Evolutionary conservation across 2,113 vertebrate species (phyloP), one percentile per base, ranked within the genome.

Genomic region (Podiceps cristatus): DNA sequence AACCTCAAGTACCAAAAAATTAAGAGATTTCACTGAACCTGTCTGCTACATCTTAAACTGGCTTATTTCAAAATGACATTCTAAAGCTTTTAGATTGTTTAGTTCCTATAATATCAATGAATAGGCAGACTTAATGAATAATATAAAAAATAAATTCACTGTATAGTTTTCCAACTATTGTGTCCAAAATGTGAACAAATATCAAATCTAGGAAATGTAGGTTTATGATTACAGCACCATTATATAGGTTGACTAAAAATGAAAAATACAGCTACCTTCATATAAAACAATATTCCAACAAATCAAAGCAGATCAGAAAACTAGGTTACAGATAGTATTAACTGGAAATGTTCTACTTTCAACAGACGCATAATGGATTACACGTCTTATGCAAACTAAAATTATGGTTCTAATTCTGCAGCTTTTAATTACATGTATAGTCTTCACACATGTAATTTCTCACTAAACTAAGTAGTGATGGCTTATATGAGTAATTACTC

Each of bases 321-420:
- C 67, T 67, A 55, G 85, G 82, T 93, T 93, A 80, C 63, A 83
- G 85, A 59, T 77, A 90, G 23, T 64, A 69, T 66, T 94, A 86
- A 74, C 58, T 88, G 80, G 71, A 87, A 90, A 52, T 77, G 63
- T 66, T 92, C 45, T 92, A 9, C 67, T 90, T 86, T 53, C 72
- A 73, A 50, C 78, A 79, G 63, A 37, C 0, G 0, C 37, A 10
- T 37, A 64, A 66, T 55, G 75, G 74, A 86, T 93, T 86, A 72
- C 27, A 1, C 29, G 14, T 63, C 2, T 55, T 60, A 72, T 13
- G 53, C 69, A 81, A 88, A 79, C 8, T 11, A 60, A 91, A 91
- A 72, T 94, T 22, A 53, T 45, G 7, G n/a, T 83, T 90, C 59
- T 95, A 93, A 74, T 92, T 92, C 88, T 93, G 67, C 42, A 66